These are phyloP conservation scores for Pocillopora meandrina DNA, from an alignment of 92 coral and sea anemone genomes.

Conservation along the genomic window DNA sequence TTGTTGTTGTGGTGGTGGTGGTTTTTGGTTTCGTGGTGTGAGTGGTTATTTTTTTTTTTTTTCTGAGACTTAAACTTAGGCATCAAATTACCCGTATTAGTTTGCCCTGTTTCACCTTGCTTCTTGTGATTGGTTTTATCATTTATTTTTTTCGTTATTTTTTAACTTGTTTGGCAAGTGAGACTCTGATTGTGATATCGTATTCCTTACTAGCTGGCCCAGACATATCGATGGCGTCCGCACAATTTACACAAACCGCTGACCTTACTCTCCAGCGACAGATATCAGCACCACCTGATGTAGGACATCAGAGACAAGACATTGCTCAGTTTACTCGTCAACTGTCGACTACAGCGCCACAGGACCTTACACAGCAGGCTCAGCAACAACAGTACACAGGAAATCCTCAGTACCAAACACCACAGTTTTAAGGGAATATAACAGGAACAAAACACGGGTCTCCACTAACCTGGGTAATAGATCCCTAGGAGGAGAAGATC, in stretches of 20 bases:
- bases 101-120: too few species aligned
- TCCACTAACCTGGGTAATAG: neutral
- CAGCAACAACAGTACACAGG: slow-evolving; percentile 76
- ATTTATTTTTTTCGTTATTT: too few species aligned
- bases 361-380: slow-evolving; percentile 74
- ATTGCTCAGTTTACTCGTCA: slow-evolving; percentile 89
- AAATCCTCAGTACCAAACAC: slow-evolving; percentile 77
- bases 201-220: slow-evolving; percentile 9
- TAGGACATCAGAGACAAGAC: slow-evolving; percentile 79
- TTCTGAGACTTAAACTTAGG: too few species aligned
- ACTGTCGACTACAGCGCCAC: slow-evolving; percentile 79
- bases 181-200: neutral
- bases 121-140: too few species aligned
- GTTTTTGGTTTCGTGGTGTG: too few species aligned
- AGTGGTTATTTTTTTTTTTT: too few species aligned
- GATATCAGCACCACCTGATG: slow-evolving; percentile 64
- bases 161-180: neutral
- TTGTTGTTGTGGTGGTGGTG: too few species aligned
- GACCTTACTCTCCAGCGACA: slow-evolving; percentile 63
- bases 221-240: slow-evolving; percentile 31
- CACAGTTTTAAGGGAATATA: slow-evolving; percentile 50
- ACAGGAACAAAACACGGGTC: too few species aligned
- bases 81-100: too few species aligned
- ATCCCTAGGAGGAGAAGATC: too few species aligned
- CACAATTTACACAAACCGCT: slow-evolving; percentile 36